Base-by-base conservation (phyloP, 2,113 vertebrate genomes). In the Rissa tridactyla region DNA sequence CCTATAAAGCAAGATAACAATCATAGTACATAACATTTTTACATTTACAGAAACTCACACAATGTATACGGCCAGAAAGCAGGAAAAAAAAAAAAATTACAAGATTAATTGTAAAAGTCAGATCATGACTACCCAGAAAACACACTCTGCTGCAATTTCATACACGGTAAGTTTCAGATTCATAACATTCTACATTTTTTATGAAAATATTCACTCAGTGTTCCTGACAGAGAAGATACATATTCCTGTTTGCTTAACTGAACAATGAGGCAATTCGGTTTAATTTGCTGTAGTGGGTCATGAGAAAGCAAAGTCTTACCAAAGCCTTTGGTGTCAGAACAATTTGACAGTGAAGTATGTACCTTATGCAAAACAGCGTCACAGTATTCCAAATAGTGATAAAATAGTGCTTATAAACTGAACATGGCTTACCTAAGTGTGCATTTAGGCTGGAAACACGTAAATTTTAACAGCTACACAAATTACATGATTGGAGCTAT, bases 31-130 rank as follows among this genome's bases (percentile, higher is more conserved):
- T 6, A 71, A n/a, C 22, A 80, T 42, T 76, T 94, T 17, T 40
- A 85, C 23, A 71, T 54, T 68, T 40, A 75, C 5, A 86, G 42
- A 76, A 96, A 97, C 93, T 95, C 80, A 95, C 88, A 61, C 4
- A 60, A 60, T 34, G 6, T 49, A 27, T 34, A 36, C 1, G 11
- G 27, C 91, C 93, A 94, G 94, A 71, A 94, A 71, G 93, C 89
- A 97, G 47, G 64, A 46, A 71, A 71, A 93, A 20, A 71, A 93
- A 20, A 34, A 71, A 81, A 76, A 23, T 44, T 5, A 70, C 42
- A 80, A 58, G 21, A 66, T 90, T 38, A 96, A 46, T 82, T 26
- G 51, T 65, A 21, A 8, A 86, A 93, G 12, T 52, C 46, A 84
- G 29, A 64, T 64, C 3, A 5, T 3, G 26, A 34, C 27, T 84